These are phyloP conservation scores for Tupaia tana DNA, from an alignment of 2,113 vertebrate species.

Conservation along the genomic window DNA sequence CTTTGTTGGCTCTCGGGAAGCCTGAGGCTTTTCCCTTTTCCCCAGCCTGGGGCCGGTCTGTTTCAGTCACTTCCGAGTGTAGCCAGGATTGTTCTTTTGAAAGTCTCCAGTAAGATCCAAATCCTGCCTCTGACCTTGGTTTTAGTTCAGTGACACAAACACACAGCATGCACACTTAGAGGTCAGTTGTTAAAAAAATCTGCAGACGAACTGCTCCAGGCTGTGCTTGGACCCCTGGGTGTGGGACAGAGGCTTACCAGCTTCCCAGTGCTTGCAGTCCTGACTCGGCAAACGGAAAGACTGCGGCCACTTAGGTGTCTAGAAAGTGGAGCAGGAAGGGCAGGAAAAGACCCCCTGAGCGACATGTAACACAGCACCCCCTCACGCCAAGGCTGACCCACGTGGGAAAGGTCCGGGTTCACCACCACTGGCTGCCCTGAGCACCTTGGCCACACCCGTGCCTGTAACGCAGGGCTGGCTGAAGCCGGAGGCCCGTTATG, in stretches of 20 bases:
- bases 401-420: no score
- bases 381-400: no score
- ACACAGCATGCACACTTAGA: not conserved
- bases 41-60: conserved; percentile 46
- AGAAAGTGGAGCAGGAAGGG: not conserved
- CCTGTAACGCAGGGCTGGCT: no score
- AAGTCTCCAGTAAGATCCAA: conserved; percentile 26
- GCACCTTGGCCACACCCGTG: no score
- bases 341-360: not conserved
- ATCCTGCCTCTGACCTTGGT: conserved; percentile 26
- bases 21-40: conserved; percentile 48
- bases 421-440: no score
- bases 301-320: not conserved
- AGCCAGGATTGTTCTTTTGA: conserved; percentile 42
- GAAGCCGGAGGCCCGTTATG: no score
- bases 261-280: not conserved
- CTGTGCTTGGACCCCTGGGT: not conserved
- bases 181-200: no score
- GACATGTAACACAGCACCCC: no score
- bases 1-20: conserved; percentile 52
- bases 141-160: not conserved
- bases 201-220: not conserved
- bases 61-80: conserved; percentile 59
- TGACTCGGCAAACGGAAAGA: not conserved
- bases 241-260: not conserved